Evolutionary conservation across 2,113 vertebrate genomes (phyloP).

Genomic region (Perca schrenkii): DNA sequence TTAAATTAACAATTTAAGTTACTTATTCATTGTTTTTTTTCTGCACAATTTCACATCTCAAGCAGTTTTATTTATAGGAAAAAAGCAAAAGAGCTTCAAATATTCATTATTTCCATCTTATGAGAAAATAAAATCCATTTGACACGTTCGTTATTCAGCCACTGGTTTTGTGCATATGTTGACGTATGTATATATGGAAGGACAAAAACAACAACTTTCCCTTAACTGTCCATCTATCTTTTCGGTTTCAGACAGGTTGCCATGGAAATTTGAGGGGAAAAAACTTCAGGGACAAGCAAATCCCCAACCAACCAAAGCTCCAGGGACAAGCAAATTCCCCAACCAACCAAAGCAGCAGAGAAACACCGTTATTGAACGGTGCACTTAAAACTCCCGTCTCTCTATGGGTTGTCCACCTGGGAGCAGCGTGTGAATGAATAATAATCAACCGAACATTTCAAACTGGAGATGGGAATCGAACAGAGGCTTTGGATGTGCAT

Average conservation of each 20-base stretch:
- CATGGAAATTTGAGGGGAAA: background rate
- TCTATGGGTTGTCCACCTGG: slow-evolving; percentile 28
- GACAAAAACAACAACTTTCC: background rate
- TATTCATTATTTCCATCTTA: background rate
- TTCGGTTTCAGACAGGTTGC: slow-evolving; percentile 3
- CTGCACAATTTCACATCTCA: background rate
- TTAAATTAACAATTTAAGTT: background rate
- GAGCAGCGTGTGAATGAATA: slow-evolving; percentile 32
- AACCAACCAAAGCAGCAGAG: slow-evolving; percentile 11
- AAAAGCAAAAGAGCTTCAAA: background rate
- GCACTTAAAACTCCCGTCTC: slow-evolving; percentile 25
- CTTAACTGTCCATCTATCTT: background rate
- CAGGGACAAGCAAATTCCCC: slow-evolving; percentile 51
- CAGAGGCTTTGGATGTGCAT: background rate
- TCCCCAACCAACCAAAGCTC: slow-evolving; percentile 17
- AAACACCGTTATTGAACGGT: slow-evolving; percentile 16
- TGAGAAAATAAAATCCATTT: background rate
- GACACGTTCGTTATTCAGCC: background rate
- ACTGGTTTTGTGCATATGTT: background rate
- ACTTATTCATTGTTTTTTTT: background rate
- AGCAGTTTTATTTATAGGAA: background rate
- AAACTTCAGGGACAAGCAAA: slow-evolving; percentile 39
- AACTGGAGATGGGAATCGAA: slow-evolving; percentile 26
- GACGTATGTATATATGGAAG: background rate
- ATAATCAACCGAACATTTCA: slow-evolving; percentile 39